A percentile compares a stretch with the other conserved stretches of the same genome.
phyloP scores from a whole-genome alignment of 53 echinoderm and acorn worm species.

The Holothuria scabra region DNA sequence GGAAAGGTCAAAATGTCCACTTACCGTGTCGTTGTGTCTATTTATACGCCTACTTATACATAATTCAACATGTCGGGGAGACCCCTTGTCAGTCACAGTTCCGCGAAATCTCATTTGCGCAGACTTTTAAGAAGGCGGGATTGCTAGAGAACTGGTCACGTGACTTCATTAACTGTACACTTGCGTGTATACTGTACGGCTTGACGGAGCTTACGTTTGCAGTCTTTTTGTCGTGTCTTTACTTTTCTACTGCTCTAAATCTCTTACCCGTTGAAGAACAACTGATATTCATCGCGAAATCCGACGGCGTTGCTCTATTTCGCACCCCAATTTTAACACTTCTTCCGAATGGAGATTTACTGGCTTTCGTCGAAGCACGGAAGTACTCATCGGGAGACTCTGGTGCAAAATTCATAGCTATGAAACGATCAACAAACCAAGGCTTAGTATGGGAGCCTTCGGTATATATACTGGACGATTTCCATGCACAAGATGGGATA shows the following conservation, averaged over 20 bases:
- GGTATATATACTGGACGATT: conserved; percentile 58
- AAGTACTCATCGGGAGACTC: conserved; percentile 51
- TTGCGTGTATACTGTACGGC: too few species aligned
- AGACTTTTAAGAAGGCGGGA: too few species aligned
- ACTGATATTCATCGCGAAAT: conserved; percentile 43
- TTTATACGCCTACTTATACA: too few species aligned
- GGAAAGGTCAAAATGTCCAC: too few species aligned
- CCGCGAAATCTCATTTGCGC: too few species aligned
- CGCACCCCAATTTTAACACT: conserved; percentile 61
- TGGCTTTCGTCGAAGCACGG: conserved; percentile 64
- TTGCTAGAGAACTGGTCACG: too few species aligned
- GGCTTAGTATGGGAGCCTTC: conserved; percentile 55
- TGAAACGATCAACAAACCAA: conserved; percentile 56
- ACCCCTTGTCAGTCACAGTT: too few species aligned
- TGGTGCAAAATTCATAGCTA: conserved; percentile 57
- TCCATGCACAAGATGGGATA: conserved; percentile 58
- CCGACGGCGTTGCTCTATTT: conserved; percentile 40
- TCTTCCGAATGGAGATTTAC: conserved; percentile 61
- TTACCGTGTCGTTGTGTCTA: too few species aligned
- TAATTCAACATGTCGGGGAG: too few species aligned
- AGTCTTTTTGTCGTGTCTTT: neutral
- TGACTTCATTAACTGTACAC: too few species aligned
- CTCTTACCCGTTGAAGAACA: conserved; percentile 39
- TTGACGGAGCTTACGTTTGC: neutral
- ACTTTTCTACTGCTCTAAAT: neutral